These are phyloP conservation scores for Oxyura jamaicensis DNA, from an alignment of 2,113 vertebrate genomes.

Conservation along the genomic window DNA sequence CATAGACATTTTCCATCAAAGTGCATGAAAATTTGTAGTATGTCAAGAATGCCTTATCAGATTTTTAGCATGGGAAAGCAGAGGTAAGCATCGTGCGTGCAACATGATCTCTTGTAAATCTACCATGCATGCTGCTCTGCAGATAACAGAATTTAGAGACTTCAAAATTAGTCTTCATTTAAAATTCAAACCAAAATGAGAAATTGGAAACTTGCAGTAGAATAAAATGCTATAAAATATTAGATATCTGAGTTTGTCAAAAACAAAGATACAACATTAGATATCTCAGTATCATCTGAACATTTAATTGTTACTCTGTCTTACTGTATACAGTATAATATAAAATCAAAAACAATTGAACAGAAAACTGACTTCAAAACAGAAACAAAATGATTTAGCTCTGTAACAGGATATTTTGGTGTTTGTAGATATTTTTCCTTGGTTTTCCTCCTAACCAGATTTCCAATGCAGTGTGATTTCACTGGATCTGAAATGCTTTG, in stretches of 20 bases:
- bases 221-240: conserved; percentile 3
- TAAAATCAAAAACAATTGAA: conserved; percentile 10
- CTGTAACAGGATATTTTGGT: not conserved
- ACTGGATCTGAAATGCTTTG: not conserved
- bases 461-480: not conserved
- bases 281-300: not conserved
- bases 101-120: not conserved
- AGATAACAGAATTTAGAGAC: not conserved
- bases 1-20: not conserved
- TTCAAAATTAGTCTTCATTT: not conserved
- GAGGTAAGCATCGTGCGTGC: not conserved
- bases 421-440: not conserved
- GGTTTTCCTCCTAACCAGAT: not conserved
- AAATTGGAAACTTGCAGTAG: not conserved
- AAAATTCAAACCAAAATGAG: conserved; percentile 28
- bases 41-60: conserved; percentile 53
- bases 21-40: not conserved
- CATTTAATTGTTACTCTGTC: not conserved
- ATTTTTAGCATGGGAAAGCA: conserved; percentile 47
- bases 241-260: conserved; percentile 40
- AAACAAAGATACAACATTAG: no score
- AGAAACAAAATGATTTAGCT: not conserved
- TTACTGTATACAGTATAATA: not conserved
- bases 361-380: conserved; percentile 10
- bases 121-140: not conserved